Percentiles rank a stretch among this genome's conserved stretches.
phyloP scores from a whole-genome alignment of 1,140 invertebrate species.

The Nylanderia fulva region DNA sequence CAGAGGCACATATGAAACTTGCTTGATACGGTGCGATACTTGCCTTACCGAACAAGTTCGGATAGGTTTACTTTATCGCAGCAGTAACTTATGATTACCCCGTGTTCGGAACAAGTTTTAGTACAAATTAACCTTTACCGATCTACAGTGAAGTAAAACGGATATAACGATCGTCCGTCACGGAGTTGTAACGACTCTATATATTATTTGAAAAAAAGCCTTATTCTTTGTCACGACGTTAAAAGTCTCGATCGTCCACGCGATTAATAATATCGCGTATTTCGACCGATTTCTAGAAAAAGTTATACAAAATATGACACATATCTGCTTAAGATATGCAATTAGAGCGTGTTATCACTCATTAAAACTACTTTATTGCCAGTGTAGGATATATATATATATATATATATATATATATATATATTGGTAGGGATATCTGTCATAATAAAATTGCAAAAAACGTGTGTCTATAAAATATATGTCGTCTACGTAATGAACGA shows the following conservation, averaged over 20 bases:
- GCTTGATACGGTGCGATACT: constrained; percentile 18
- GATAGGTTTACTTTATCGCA: constrained; percentile 26
- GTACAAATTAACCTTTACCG: constrained; percentile 25
- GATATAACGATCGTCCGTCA: constrained; percentile 9
- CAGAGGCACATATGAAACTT: constrained; percentile 48
- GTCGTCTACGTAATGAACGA: background rate
- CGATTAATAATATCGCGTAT: constrained; percentile 7
- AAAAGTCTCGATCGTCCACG: background rate
- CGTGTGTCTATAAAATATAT: constrained; percentile 19
- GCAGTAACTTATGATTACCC: constrained; percentile 33
- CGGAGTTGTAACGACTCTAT: background rate
- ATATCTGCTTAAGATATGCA: constrained; percentile 45
- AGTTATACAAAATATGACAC: constrained; percentile 61
- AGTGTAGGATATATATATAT: background rate
- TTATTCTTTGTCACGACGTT: background rate
- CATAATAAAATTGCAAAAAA: constrained; percentile 25
- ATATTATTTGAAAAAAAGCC: background rate
- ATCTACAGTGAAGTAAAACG: constrained; percentile 18
- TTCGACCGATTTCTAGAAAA: constrained; percentile 29
- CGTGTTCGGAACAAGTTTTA: constrained; percentile 26
- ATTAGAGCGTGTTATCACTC: constrained; percentile 38
- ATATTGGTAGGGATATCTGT: constrained; percentile 39
- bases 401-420: constrained; percentile 19
- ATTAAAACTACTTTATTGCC: constrained; percentile 54
- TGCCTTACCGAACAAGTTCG: constrained; percentile 32